Conservation (phyloP, 2,113 vertebrate genomes). For the Coracopsis vasa region DNA sequence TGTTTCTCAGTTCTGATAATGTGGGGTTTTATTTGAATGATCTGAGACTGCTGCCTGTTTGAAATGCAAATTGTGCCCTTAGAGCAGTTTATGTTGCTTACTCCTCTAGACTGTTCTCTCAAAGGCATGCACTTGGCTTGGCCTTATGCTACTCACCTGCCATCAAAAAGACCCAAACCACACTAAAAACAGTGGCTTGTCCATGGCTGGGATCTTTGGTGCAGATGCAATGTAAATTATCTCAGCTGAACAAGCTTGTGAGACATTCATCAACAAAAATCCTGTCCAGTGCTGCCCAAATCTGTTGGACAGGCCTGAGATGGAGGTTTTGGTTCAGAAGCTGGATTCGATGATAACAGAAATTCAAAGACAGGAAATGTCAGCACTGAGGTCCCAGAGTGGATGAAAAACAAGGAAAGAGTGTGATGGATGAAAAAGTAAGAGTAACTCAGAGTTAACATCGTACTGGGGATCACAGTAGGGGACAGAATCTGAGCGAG, state of each 20-base stretch:
- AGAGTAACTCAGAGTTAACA: neutral
- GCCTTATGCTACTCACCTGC: slow-evolving; percentile 1
- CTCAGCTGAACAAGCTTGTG: neutral
- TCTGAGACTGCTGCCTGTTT: slow-evolving; percentile 51
- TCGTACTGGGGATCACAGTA: neutral
- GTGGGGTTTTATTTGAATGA: slow-evolving; percentile 33
- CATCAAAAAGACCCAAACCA: neutral
- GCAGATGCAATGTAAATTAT: neutral
- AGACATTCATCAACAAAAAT: neutral
- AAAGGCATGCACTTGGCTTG: neutral
- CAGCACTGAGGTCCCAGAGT: neutral
- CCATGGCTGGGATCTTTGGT: neutral
- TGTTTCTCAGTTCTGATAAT: slow-evolving; percentile 35
- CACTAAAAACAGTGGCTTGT: neutral
- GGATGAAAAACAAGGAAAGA: slow-evolving; percentile 10
- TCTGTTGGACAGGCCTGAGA: neutral
- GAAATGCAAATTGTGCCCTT: slow-evolving; percentile 61
- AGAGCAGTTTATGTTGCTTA: slow-evolving; percentile 28
- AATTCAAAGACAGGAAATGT: neutral
- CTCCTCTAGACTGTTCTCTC: slow-evolving; percentile 23
- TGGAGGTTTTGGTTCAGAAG: neutral
- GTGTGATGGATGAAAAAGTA: slow-evolving; percentile 40
- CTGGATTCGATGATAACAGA: neutral
- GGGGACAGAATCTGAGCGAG: neutral
- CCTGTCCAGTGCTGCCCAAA: neutral